Evolutionary conservation across 2,888 invertebrate species (phyloP), one percentile per base, ranked within the genome.

Genomic region (Drosophila melanosoma): DNA sequence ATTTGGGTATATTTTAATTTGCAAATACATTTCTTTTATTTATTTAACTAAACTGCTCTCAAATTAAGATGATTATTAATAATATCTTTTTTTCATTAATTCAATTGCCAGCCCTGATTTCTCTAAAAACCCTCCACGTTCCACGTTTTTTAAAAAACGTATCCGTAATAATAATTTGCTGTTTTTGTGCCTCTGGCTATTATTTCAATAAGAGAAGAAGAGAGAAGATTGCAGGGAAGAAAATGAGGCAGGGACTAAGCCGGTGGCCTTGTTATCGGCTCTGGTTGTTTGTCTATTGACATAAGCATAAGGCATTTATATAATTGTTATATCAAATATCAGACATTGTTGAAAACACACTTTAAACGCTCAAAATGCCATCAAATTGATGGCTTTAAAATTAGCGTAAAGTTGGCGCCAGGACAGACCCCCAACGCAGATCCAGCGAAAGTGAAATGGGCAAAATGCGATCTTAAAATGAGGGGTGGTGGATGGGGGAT

Each of bases 271-370:
- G 82, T 69, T 77, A 76, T 81, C 82, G 68, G 62, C 85, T 72
- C 69, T 58, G 61, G 66, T 64, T 69, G 66, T 51, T 75, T 85
- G 83, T 74, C 79, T 76, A 87, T 87, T 81, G 81, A 79, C 82
- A 87, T 83, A 81, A 84, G 79, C 76, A 86, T 86, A 67, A 68
- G 73, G 74, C 80, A 76, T 88, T 83, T 83, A 86, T 83, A 80
- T 85, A 85, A 85, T 85, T 85, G 86, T 77, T 82, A 81, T 88
- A 86, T 80, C 88, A 88, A 86, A 85, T 83, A 83, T 86, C 80
- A 79, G 82, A 74, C 72, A 74, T 73, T 77, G 56, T 67, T 51
- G 80, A 66, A 60, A 63, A 69, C 73, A 49, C 69, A 74, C 84
- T 86, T 87, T 82, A 86, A 86, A 64, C 71, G 61, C 89, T 82